phyloP scores from a whole-genome alignment of 2,888 invertebrate species.

The Imbricaverruca yamaguchii region DNA sequence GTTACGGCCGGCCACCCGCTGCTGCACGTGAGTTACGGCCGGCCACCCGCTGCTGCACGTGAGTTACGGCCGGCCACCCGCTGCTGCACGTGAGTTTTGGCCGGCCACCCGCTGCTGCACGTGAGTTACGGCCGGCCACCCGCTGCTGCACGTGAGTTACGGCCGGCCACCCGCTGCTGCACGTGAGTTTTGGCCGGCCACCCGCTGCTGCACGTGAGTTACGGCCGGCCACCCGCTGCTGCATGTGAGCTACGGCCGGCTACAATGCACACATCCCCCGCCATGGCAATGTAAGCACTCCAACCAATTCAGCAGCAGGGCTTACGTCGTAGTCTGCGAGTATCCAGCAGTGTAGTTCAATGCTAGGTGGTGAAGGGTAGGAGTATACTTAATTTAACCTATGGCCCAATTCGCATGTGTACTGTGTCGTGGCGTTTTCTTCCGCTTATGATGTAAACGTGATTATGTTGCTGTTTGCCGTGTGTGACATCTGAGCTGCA shows the following conservation, averaged over 20 bases:
- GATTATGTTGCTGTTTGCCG: no score
- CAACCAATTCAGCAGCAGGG: no score
- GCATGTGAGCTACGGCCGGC: background rate
- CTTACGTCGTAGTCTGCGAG: no score
- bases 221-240: background rate
- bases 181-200: conserved; percentile 4
- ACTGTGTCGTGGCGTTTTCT: no score
- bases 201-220: background rate
- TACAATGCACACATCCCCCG: no score
- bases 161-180: background rate
- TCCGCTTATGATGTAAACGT: no score
- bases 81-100: background rate
- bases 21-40: background rate
- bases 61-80: conserved; percentile 3
- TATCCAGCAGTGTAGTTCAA: no score
- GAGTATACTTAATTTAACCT: no score
- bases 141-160: background rate
- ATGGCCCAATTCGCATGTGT: no score
- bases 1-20: background rate
- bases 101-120: background rate
- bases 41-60: background rate
- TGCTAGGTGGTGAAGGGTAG: no score
- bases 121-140: conserved; percentile 9
- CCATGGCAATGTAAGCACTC: no score
- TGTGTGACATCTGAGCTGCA: no score